Evolutionary conservation across 1,140 invertebrate species (phyloP).

Genomic region (Drosophila simulans): DNA sequence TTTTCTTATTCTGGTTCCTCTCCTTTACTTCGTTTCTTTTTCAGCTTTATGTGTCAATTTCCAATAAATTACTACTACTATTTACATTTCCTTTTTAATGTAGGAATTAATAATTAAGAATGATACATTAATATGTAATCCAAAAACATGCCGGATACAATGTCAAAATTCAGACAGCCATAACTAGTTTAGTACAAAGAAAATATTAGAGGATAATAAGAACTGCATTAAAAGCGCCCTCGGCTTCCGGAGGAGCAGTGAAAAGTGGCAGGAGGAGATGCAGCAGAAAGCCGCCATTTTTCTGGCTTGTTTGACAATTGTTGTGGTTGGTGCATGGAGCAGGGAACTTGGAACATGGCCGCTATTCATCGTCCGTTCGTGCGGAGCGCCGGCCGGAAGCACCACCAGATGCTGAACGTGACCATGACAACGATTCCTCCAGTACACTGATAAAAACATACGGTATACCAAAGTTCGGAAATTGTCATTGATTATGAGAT

Average conservation of each 20-base stretch:
- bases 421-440: conserved; percentile 71
- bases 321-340: conserved; percentile 46
- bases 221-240: conserved; percentile 7
- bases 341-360: conserved; percentile 53
- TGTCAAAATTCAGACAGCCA: not conserved
- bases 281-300: conserved; percentile 66
- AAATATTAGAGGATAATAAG: conserved; percentile 10
- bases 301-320: conserved; percentile 81
- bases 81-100: too few species aligned
- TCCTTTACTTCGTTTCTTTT: too few species aligned
- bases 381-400: conserved; percentile 63
- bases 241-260: conserved; percentile 3
- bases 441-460: not conserved
- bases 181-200: not conserved
- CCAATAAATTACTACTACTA: too few species aligned
- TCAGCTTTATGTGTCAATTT: too few species aligned
- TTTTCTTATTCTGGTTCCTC: too few species aligned
- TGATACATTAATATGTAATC: not conserved
- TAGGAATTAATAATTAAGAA: too few species aligned
- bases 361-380: conserved; percentile 70
- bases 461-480: not conserved
- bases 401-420: conserved; percentile 66
- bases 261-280: conserved; percentile 12
- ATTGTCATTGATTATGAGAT: too few species aligned
- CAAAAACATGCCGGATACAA: not conserved